Evolutionary conservation across 2,888 invertebrate species (phyloP).

Genomic region (Magallana nippona): DNA sequence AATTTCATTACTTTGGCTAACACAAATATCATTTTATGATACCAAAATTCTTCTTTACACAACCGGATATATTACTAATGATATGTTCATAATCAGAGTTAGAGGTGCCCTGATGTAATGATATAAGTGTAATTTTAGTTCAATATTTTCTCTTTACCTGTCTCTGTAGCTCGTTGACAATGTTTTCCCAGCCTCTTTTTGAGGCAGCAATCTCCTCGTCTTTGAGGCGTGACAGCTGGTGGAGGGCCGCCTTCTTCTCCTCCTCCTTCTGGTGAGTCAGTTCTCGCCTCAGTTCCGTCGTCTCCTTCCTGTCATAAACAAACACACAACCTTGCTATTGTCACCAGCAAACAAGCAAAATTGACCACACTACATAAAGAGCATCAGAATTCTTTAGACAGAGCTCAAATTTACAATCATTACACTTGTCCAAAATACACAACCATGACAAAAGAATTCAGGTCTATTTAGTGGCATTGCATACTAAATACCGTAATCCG

Average conservation of each 20-base stretch:
- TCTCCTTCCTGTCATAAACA: slow-evolving; percentile 65
- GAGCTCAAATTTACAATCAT: not conserved
- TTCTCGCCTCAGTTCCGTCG: slow-evolving; percentile 69
- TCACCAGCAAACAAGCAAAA: too few relatives aligned
- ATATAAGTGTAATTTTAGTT: not conserved
- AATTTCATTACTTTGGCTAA: too few relatives aligned
- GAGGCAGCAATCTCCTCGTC: slow-evolving; percentile 70
- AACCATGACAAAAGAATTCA: too few relatives aligned
- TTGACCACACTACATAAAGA: too few relatives aligned
- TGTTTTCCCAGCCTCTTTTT: slow-evolving; percentile 69
- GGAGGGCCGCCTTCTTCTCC: slow-evolving; percentile 74
- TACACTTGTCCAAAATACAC: not conserved
- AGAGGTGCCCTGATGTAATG: not conserved
- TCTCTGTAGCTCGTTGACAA: slow-evolving; percentile 69
- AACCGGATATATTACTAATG: too few relatives aligned
- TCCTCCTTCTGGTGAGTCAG: slow-evolving; percentile 75
- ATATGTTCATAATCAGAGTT: too few relatives aligned
- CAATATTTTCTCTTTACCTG: slow-evolving; percentile 64
- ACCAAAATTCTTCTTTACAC: too few relatives aligned
- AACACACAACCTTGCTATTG: too few relatives aligned
- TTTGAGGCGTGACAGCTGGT: slow-evolving; percentile 72
- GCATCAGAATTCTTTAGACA: too few relatives aligned
- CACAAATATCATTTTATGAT: too few relatives aligned
- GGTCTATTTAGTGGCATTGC: too few relatives aligned
- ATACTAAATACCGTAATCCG: too few relatives aligned